Conservation (phyloP, 2,797 vertebrate genomes). For the Pseudochaenichthys georgianus region DNA sequence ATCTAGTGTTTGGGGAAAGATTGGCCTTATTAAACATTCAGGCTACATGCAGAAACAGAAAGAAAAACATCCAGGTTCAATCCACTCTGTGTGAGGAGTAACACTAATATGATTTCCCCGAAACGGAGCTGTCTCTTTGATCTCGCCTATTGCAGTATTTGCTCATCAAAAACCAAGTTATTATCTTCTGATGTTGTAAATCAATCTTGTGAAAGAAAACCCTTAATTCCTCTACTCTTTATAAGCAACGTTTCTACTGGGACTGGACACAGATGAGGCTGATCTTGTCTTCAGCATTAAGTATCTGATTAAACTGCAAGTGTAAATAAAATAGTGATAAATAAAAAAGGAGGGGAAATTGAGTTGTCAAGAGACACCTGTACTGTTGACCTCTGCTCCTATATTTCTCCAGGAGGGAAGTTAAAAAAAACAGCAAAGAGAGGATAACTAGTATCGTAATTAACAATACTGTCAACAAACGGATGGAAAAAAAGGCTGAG, state of each 20-base stretch:
- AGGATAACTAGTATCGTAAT: slow-evolving; percentile 9
- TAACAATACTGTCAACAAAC: slow-evolving; percentile 33
- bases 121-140: slow-evolving; percentile 28
- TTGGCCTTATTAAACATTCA: slow-evolving; percentile 28
- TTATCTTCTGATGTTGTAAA: slow-evolving; percentile 29
- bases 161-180: slow-evolving; percentile 8
- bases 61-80: slow-evolving; percentile 14
- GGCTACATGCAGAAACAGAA: slow-evolving; percentile 14
- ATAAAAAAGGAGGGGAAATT: slow-evolving; percentile 22
- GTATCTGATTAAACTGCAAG: slow-evolving; percentile 23
- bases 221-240: background rate
- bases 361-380: slow-evolving; percentile 28
- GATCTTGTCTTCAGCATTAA: slow-evolving; percentile 33
- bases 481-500: background rate
- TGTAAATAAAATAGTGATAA: slow-evolving; percentile 42
- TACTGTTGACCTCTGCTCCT: slow-evolving; percentile 25
- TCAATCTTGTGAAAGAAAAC: slow-evolving; percentile 6
- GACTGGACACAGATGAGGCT: slow-evolving; percentile 9
- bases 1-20: slow-evolving; percentile 38
- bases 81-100: background rate
- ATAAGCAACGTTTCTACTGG: background rate
- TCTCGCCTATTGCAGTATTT: slow-evolving; percentile 21
- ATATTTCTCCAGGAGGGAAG: slow-evolving; percentile 26
- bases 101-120: background rate
- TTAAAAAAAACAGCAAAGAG: slow-evolving; percentile 28